Conservation (phyloP, 2,113 vertebrate species). For the Eonycteris spelaea region DNA sequence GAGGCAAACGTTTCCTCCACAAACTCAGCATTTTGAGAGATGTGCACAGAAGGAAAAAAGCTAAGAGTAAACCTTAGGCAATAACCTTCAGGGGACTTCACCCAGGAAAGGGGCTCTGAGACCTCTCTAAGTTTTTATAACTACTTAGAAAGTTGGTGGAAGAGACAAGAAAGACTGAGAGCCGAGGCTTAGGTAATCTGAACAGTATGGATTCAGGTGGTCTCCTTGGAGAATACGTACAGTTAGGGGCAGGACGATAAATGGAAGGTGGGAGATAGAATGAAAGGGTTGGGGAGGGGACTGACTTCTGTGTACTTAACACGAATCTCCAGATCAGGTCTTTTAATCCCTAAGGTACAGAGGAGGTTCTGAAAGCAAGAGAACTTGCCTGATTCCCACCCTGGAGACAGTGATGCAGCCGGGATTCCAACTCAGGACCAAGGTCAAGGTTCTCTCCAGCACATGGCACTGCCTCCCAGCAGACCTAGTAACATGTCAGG, state of each 20-base stretch:
- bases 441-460: background rate
- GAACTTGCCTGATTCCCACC: background rate
- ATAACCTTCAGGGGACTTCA: background rate
- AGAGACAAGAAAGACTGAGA: background rate
- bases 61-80: background rate
- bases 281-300: background rate
- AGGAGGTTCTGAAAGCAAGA: background rate
- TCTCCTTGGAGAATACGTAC: background rate
- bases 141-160: background rate
- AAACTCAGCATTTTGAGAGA: slow-evolving; percentile 8
- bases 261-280: background rate
- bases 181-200: background rate
- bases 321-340: background rate
- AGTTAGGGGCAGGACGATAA: background rate
- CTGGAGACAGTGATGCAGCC: background rate
- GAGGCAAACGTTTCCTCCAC: background rate
- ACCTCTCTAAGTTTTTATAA: background rate
- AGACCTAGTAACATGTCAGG: background rate
- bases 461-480: background rate
- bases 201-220: background rate
- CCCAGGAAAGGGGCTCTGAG: background rate
- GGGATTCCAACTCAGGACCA: background rate
- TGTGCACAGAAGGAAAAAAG: accelerated
- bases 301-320: background rate
- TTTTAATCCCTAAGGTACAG: background rate